Percentiles rank a stretch among this genome's conserved stretches.
phyloP scores from a whole-genome alignment of 2,888 invertebrate species.

The Andrena fulva region DNA sequence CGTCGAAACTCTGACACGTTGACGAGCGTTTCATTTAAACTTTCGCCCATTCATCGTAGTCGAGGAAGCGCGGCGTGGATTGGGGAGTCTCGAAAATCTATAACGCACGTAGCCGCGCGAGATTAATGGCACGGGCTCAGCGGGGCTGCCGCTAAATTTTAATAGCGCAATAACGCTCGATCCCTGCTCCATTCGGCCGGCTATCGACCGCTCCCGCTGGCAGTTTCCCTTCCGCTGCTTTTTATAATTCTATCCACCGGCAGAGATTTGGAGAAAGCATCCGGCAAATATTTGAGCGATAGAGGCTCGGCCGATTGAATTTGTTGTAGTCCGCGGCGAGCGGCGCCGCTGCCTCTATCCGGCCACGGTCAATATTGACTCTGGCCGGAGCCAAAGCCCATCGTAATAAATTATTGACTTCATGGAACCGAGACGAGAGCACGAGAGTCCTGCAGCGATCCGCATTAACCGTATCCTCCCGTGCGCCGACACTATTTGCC shows the following conservation, averaged over 20 bases:
- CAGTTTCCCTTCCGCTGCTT: not conserved
- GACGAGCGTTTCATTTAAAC: constrained; percentile 19
- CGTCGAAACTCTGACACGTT: constrained; percentile 3
- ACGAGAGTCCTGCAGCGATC: constrained; percentile 58
- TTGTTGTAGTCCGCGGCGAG: constrained; percentile 57
- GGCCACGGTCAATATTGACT: constrained; percentile 72
- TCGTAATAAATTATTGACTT: constrained; percentile 72
- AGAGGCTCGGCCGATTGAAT: constrained; percentile 60
- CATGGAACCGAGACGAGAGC: constrained; percentile 32
- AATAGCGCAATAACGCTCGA: constrained; percentile 37
- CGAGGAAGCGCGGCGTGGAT: not conserved
- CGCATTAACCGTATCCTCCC: constrained; percentile 45
- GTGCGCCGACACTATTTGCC: constrained; percentile 27
- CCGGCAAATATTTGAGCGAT: constrained; percentile 62
- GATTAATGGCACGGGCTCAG: constrained; percentile 37
- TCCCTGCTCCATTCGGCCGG: constrained; percentile 29
- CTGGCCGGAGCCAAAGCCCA: constrained; percentile 64
- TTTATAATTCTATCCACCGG: not conserved
- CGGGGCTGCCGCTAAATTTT: constrained; percentile 39
- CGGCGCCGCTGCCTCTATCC: constrained; percentile 46
- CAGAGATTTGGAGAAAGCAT: constrained; percentile 26
- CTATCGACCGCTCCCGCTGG: constrained; percentile 52
- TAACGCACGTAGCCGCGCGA: constrained; percentile 34
- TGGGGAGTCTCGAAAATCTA: constrained; percentile 60
- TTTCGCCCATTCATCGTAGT: constrained; percentile 24